Base-by-base conservation (phyloP, 2,797 vertebrate species). In the Esox masquinongy region DNA sequence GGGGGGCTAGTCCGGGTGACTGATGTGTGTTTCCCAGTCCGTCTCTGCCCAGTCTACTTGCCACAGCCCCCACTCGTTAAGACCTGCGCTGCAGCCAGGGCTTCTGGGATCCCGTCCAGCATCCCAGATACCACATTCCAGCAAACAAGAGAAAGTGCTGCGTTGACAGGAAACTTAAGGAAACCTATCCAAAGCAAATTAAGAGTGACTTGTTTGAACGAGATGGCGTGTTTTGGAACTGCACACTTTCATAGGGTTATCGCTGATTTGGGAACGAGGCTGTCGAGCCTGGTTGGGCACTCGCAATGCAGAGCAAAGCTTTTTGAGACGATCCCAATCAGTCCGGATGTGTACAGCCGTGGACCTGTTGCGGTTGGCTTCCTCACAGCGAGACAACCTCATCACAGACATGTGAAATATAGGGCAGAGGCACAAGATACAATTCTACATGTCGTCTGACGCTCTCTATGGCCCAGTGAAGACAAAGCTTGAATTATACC, bases 321-420 rank as follows among this genome's bases (percentile, higher is more conserved):
- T 77, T 77, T 66, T 70, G 68, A 56, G 59, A 83, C 17, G 59
- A 15, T 24, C 61, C 1, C 4, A 19, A 75, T 77, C 63, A 73
- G 71, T 24, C 15, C 72, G 47, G 64, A 73, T 73, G 51, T 51
- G 70, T 78, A 4, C 72, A 75, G 80, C 64, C 83, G 75, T 73
- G 73, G 61, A 74, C 51, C 43, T 1, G 19, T 70, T 51, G 68
- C 17, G 63, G 76, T 72, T 72, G 68, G 61, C 72, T 71, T 75
- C 51, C 47, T 81, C 77, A 71, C 74, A 83, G 72, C 24, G 77
- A 80, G 74, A 79, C 72, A 84, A 79, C 79, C 77, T 84, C 74
- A 79, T 68, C 80, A 83, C 26, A 77, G 72, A 82, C 76, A 77
- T 81, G 79, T 85, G 72, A 91, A 88, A 92, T 88, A 84, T 74